A percentile compares a stretch with the other conserved stretches of the same genome.
Conservation (phyloP, 2,113 vertebrate species). For the Callithrix jacchus region DNA sequence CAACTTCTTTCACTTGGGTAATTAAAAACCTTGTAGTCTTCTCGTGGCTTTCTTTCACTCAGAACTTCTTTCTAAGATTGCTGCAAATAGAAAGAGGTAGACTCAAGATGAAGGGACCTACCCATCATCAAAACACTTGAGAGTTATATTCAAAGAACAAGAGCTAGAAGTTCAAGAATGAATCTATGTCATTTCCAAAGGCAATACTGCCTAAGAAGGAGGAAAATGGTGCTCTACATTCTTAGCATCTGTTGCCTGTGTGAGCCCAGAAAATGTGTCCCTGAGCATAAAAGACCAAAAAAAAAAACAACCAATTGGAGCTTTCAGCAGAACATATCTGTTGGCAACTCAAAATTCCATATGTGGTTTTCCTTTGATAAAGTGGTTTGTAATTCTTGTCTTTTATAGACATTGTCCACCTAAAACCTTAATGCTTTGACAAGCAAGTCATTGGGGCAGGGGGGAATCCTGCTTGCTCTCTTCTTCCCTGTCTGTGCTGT, state of each 20-base stretch:
- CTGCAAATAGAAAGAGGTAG: background rate
- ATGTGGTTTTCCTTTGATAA: background rate
- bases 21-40: background rate
- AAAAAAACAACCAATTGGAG: background rate
- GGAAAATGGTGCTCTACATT: background rate
- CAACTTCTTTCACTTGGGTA: background rate
- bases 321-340: constrained; percentile 2
- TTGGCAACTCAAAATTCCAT: background rate
- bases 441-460: background rate
- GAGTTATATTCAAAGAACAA: background rate
- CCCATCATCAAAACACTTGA: background rate
- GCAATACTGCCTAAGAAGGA: background rate
- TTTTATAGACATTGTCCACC: background rate
- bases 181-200: background rate
- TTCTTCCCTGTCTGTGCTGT: background rate
- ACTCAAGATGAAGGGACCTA: background rate
- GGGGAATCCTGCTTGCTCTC: background rate
- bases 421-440: constrained; percentile 29
- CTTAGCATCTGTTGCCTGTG: background rate
- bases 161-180: background rate
- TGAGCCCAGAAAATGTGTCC: background rate
- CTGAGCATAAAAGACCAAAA: constrained; percentile 18
- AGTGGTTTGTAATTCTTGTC: constrained; percentile 27
- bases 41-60: background rate
- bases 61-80: background rate